Evolutionary conservation across 2,113 vertebrate species (phyloP).

Genomic region (Psittacara wagleri): DNA sequence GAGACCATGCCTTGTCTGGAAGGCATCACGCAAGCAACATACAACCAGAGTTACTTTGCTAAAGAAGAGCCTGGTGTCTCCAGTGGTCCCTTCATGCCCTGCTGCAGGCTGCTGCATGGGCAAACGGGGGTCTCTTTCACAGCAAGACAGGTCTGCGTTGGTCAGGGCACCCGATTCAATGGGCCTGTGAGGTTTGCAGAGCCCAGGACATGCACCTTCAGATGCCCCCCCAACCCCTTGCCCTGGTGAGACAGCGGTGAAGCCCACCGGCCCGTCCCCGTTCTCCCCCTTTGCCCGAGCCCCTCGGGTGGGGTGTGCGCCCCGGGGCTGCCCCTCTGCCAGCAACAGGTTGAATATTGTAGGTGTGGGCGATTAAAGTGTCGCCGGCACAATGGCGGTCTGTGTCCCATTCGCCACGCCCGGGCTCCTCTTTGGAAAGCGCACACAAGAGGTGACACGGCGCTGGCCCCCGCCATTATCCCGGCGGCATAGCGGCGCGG

Average conservation of each 20-base stretch:
- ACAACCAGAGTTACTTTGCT: neutral
- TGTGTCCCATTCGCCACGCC: slow-evolving; percentile 99
- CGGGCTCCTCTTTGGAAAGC: slow-evolving; percentile 86
- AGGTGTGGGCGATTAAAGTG: slow-evolving; percentile 98
- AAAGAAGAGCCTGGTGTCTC: too few relatives aligned
- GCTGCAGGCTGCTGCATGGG: neutral
- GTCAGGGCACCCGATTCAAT: neutral
- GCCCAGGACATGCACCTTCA: accelerated
- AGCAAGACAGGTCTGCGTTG: accelerated
- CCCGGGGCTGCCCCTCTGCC: slow-evolving; percentile 88
- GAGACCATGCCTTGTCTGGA: accelerated
- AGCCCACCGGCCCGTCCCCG: neutral
- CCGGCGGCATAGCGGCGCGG: slow-evolving; percentile 93
- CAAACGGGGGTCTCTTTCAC: accelerated
- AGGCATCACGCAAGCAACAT: accelerated
- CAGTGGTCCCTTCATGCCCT: accelerated
- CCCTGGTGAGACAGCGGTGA: neutral
- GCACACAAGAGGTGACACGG: slow-evolving; percentile 85
- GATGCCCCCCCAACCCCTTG: neutral
- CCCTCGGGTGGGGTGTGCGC: slow-evolving; percentile 75
- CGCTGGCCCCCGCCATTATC: slow-evolving; percentile 87
- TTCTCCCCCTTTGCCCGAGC: neutral
- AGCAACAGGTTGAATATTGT: slow-evolving; percentile 99
- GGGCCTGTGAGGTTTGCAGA: neutral
- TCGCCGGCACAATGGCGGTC: slow-evolving; percentile 92